Evolutionary conservation across 2,797 vertebrate species (phyloP), one percentile per base, ranked within the genome.

Genomic region (Bradypodion pumilum): DNA sequence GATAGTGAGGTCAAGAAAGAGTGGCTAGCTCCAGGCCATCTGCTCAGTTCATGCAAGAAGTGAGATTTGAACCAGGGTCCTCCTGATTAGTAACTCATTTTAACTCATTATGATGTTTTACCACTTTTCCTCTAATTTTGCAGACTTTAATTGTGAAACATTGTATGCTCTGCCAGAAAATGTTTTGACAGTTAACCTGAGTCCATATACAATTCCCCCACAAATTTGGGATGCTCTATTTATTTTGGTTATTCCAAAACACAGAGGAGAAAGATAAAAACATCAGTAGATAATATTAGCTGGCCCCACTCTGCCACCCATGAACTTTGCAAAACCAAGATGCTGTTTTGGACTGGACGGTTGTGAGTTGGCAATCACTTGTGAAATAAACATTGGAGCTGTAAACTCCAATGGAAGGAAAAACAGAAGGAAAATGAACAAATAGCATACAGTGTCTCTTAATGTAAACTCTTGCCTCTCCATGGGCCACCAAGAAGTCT

Each of bases 401-500:
- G 0, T 90, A 73, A 90, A 87, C 77, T 89, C 78, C 89, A 89
- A 93, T 80, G 84, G 85, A 76, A 84, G 89, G 69, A 91, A 92
- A 87, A 92, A 69, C 70, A 74, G 44, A 70, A 92, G 85, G 86
- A 91, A 89, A 89, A 87, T 85, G 86, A 91, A 93, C 85, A 90
- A 90, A 91, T 35, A 86, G 49, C 0, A 1, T 91, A 88, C 85
- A 91, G 85, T 92, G 90, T 89, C 91, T 91, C 80, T 85, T 93
- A 85, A 88, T 81, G 85, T 82, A 89, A 92, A 91, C 86, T 88
- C 89, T 90, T 92, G 86, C 87, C 89, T 92, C 87, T 91, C 92
- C 32, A 40, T 86, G 89, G 95, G 94, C 95, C 95, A 96, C 95
- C 95, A 95, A 94, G 93, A 92, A 95, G 90, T 75, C 92, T 92